Conservation (phyloP, 2,888 invertebrate genomes). For the Odontothrips loti region DNA sequence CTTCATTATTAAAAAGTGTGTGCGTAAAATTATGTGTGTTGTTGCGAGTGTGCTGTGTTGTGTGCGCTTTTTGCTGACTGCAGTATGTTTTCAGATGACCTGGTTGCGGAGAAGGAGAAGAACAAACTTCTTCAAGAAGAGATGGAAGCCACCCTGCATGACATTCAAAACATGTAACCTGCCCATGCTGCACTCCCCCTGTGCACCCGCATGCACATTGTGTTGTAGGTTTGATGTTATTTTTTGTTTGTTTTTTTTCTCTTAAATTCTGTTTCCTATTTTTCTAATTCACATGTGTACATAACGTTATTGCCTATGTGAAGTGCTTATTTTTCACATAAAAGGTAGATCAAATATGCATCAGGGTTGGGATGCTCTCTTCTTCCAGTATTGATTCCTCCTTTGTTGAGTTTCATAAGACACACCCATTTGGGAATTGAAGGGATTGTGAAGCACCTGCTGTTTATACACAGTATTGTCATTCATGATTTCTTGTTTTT, state of each 20-base stretch:
- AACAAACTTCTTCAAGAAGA: conserved; percentile 95
- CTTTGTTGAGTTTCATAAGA: too few species aligned
- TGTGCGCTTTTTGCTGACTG: conserved; percentile 37
- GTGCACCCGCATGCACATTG: conserved; percentile 24
- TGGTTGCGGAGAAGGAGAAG: conserved; percentile 90
- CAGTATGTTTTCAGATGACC: conserved; percentile 74
- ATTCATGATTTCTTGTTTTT: too few species aligned
- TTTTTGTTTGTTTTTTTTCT: conserved; percentile 42
- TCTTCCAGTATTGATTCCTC: conserved; percentile 20
- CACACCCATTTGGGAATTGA: background rate
- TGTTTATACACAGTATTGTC: background rate
- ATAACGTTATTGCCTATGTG: conserved; percentile 30
- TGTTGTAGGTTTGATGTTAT: conserved; percentile 37
- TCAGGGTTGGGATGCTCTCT: conserved; percentile 2
- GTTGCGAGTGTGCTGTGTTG: conserved; percentile 28
- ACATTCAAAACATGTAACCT: conserved; percentile 95
- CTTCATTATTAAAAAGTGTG: conserved; percentile 11
- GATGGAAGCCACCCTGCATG: conserved; percentile 98
- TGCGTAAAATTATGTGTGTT: conserved; percentile 20
- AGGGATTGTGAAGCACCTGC: conserved; percentile 33
- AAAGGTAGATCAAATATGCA: conserved; percentile 34
- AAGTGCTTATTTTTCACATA: conserved; percentile 32
- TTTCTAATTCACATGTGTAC: conserved; percentile 28
- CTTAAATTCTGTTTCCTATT: conserved; percentile 28
- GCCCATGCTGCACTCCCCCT: conserved; percentile 1